phyloP scores from a whole-genome alignment of 2,797 vertebrate genomes.

The Microchirus variegatus region DNA sequence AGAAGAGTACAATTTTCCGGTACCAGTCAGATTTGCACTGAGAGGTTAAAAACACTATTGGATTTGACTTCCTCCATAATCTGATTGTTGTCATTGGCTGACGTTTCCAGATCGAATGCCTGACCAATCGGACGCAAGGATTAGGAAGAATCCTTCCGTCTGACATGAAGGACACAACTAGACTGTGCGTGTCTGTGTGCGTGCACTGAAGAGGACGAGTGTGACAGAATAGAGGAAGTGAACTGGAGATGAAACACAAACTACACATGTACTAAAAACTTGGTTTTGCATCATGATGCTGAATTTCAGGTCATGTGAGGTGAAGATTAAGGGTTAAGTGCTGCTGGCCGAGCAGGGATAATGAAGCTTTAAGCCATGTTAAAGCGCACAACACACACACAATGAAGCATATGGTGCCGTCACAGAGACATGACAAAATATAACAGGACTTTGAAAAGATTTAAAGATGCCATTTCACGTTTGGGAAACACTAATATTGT shows the following conservation, averaged over 20 bases:
- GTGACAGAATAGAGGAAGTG: conserved; percentile 7
- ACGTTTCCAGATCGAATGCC: conserved; percentile 40
- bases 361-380: conserved; percentile 53
- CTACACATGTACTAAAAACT: not conserved
- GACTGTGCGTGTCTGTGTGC: conserved; percentile 14
- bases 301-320: conserved; percentile 26
- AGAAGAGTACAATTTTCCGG: not conserved
- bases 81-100: conserved; percentile 63
- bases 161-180: conserved; percentile 14
- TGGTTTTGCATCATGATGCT: conserved; percentile 2
- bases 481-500: too few species aligned
- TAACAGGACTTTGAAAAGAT: too few species aligned
- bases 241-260: not conserved
- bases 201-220: conserved; percentile 12
- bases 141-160: conserved; percentile 48
- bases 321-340: conserved; percentile 43
- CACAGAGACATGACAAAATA: conserved; percentile 1
- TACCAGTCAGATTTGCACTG: conserved; percentile 46
- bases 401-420: conserved; percentile 28
- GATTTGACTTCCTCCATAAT: conserved; percentile 79
- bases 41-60: conserved; percentile 67
- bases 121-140: conserved; percentile 69
- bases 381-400: conserved; percentile 33
- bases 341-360: conserved; percentile 36
- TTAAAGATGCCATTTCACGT: too few species aligned